These are phyloP conservation scores for Ephydatia muelleri DNA, from an alignment of 37 sponge, comb jelly and placozoan species.

Conservation along the genomic window DNA sequence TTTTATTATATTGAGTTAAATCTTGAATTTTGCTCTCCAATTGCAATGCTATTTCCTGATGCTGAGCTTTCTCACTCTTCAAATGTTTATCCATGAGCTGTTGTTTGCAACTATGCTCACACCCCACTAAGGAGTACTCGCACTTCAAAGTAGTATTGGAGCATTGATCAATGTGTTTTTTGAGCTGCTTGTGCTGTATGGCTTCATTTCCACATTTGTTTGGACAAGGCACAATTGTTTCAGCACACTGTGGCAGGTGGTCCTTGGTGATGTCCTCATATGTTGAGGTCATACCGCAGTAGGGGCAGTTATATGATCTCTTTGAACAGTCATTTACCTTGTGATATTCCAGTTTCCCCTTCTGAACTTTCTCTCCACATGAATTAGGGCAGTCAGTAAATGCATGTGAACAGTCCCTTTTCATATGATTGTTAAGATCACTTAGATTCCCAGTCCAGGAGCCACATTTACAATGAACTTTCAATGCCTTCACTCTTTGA, in stretches of 20 bases:
- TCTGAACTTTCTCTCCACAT: no score
- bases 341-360: no score
- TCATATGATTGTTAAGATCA: no score
- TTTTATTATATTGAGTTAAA: neutral
- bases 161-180: neutral
- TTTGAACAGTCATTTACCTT: no score
- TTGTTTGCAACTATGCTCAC: neutral
- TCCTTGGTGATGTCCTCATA: conserved; percentile 18
- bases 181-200: neutral
- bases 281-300: neutral
- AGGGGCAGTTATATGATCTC: neutral
- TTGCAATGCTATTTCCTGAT: neutral
- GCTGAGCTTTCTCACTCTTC: neutral
- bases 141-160: neutral
- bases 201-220: neutral
- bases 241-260: neutral
- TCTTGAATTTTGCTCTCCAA: neutral
- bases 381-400: no score
- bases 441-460: no score
- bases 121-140: neutral
- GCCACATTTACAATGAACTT: no score
- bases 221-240: neutral
- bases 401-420: no score
- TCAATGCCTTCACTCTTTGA: no score
- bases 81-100: no score